These are phyloP conservation scores for Furcifer pardalis DNA, from an alignment of 2,797 vertebrate species.

Conservation along the genomic window DNA sequence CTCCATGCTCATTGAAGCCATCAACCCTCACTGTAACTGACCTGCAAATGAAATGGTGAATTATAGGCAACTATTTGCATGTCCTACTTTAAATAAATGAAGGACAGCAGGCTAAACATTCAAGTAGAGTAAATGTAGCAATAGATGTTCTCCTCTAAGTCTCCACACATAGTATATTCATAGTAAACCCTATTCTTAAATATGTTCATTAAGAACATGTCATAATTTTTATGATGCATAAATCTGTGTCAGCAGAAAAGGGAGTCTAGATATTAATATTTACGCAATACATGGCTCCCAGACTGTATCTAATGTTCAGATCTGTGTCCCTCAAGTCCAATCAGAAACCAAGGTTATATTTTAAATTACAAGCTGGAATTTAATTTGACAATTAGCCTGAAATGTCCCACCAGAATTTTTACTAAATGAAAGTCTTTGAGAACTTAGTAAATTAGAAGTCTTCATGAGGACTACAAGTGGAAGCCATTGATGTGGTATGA, in stretches of 20 bases:
- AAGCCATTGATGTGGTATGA: too few relatives aligned
- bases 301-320: slow-evolving; percentile 10
- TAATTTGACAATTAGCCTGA: slow-evolving; percentile 34
- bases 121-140: neutral
- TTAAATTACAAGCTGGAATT: slow-evolving; percentile 18
- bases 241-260: slow-evolving; percentile 29
- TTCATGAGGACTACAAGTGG: neutral
- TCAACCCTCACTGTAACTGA: too few relatives aligned
- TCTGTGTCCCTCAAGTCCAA: neutral
- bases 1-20: too few relatives aligned
- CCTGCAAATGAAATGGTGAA: neutral
- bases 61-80: too few relatives aligned
- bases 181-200: slow-evolving; percentile 9
- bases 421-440: neutral
- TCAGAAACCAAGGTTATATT: slow-evolving; percentile 34
- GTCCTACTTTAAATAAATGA: neutral
- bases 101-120: neutral
- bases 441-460: neutral
- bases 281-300: slow-evolving; percentile 1
- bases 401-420: slow-evolving; percentile 22
- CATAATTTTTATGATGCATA: slow-evolving; percentile 15
- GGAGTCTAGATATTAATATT: neutral
- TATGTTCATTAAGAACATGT: slow-evolving; percentile 5
- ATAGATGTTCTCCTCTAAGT: neutral
- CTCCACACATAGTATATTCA: neutral